These are phyloP conservation scores for Scolanthus callimorphus DNA, from an alignment of 92 coral and sea anemone genomes.

Conservation along the genomic window DNA sequence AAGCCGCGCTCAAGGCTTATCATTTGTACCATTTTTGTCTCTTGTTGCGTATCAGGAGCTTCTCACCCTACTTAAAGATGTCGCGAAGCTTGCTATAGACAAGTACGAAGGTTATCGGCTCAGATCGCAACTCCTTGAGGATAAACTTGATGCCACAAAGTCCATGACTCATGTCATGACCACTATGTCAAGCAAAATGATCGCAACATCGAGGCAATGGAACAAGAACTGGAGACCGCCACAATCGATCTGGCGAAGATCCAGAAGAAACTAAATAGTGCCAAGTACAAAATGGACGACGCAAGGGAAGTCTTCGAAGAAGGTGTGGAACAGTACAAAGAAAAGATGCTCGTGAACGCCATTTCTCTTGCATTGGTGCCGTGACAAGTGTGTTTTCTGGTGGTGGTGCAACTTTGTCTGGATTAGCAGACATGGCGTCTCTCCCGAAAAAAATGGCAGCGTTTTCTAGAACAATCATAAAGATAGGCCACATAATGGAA, in stretches of 20 bases:
- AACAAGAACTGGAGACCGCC: constrained; percentile 24
- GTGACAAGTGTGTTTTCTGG: constrained; percentile 31
- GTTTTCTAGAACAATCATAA: constrained; percentile 13
- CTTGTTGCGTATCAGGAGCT: constrained; percentile 40
- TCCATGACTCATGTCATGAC: constrained; percentile 47
- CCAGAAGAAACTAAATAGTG: constrained; percentile 20
- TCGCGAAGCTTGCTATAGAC: constrained; percentile 45
- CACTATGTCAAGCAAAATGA: constrained; percentile 26
- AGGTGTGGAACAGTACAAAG: constrained; percentile 21
- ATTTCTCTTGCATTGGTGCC: too few relatives aligned
- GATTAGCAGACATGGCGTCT: constrained; percentile 17
- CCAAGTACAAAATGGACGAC: constrained; percentile 8
- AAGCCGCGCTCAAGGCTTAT: too few relatives aligned
- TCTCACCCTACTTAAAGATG: constrained; percentile 39
- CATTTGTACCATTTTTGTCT: constrained; percentile 32
- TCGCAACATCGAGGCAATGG: too few relatives aligned
- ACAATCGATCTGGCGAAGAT: constrained; percentile 11
- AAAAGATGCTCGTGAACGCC: constrained; percentile 34
- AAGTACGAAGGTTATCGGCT: constrained; percentile 32
- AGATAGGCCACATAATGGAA: constrained; percentile 23
- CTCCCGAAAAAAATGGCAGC: constrained; percentile 21
- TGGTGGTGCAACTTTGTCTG: constrained; percentile 15
- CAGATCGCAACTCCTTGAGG: constrained; percentile 15
- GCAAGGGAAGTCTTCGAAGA: constrained; percentile 28
- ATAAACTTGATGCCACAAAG: constrained; percentile 33